These are phyloP conservation scores for Achatina immaculata DNA, from an alignment of 1,140 invertebrate species.

Conservation along the genomic window DNA sequence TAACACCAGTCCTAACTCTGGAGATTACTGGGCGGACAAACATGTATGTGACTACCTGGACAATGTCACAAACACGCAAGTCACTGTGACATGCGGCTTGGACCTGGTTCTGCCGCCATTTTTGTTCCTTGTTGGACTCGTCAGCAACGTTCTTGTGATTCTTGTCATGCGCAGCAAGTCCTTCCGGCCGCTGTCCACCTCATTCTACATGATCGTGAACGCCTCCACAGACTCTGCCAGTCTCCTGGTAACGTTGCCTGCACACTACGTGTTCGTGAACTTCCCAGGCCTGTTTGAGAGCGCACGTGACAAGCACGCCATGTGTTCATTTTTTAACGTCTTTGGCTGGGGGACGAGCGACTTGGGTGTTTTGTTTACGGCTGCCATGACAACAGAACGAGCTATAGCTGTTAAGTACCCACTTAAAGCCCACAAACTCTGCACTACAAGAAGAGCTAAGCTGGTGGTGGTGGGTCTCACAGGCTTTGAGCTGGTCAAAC, in stretches of 20 bases:
- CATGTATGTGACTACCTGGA: not conserved
- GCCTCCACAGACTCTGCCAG: constrained; percentile 54
- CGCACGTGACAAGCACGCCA: constrained; percentile 6
- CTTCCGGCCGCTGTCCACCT: constrained; percentile 60
- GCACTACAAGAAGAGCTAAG: constrained; percentile 52
- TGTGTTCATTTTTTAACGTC: constrained; percentile 60
- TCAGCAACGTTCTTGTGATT: constrained; percentile 57
- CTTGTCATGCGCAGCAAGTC: constrained; percentile 54
- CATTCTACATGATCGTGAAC: constrained; percentile 57
- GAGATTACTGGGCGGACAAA: not conserved
- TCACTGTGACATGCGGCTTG: constrained; percentile 23
- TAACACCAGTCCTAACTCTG: too few relatives aligned
- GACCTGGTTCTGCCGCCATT: constrained; percentile 58
- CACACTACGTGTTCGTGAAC: constrained; percentile 60
- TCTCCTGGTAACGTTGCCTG: constrained; percentile 51
- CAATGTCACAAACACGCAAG: not conserved
- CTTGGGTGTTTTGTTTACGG: constrained; percentile 59
- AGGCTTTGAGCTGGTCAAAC: constrained; percentile 8
- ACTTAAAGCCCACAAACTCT: constrained; percentile 48
- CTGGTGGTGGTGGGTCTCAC: constrained; percentile 15
- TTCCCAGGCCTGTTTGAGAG: constrained; percentile 42
- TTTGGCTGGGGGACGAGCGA: constrained; percentile 61
- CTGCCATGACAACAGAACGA: constrained; percentile 61
- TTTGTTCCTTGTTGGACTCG: constrained; percentile 48
- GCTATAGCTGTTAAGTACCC: constrained; percentile 57